Conservation (phyloP, 2,888 invertebrate genomes). For the Agrochola lota region DNA sequence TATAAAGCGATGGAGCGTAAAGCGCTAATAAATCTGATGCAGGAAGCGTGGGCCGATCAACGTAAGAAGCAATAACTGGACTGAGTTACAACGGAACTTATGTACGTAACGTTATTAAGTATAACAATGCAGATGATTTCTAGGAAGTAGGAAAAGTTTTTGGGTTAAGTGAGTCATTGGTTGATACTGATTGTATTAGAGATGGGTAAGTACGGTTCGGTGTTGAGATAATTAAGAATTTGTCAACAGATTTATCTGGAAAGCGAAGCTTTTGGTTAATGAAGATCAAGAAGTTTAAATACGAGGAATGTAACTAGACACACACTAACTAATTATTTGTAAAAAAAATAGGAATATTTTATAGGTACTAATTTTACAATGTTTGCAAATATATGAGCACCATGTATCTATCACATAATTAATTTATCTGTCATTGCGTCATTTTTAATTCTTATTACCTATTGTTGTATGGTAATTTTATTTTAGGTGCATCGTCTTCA, state of each 20-base stretch:
- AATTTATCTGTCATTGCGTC: too few species aligned
- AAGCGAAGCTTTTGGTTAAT: not conserved
- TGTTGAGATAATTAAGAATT: not conserved
- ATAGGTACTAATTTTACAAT: too few species aligned
- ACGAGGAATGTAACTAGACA: not conserved
- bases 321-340: too few species aligned
- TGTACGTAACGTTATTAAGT: conserved; percentile 51
- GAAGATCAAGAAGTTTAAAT: not conserved
- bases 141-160: conserved; percentile 42
- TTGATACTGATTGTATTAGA: conserved; percentile 1
- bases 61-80: conserved; percentile 59
- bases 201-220: not conserved
- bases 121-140: conserved; percentile 48
- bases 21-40: conserved; percentile 63
- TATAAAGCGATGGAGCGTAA: conserved; percentile 59
- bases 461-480: too few species aligned
- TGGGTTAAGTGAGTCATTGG: conserved; percentile 36
- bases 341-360: too few species aligned
- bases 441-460: too few species aligned
- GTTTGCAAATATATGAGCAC: too few species aligned
- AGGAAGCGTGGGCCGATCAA: conserved; percentile 64
- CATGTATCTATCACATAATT: too few species aligned
- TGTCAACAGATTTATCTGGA: not conserved
- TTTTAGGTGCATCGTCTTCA: too few species aligned
- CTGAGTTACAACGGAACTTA: conserved; percentile 56